These are phyloP conservation scores for Atta texana DNA, from an alignment of 1,140 invertebrate species.

Conservation along the genomic window DNA sequence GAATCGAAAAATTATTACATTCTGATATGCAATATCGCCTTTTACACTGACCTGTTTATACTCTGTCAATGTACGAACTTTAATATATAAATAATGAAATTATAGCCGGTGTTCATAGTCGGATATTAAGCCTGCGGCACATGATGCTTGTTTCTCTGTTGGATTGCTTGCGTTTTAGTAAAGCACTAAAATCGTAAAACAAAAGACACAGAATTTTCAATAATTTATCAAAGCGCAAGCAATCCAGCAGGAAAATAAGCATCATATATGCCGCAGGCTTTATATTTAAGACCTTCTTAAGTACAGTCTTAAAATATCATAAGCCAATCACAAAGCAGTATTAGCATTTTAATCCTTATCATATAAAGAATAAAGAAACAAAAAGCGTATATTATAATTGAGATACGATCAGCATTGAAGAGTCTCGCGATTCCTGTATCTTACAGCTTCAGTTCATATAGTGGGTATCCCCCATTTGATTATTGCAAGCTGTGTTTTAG, in stretches of 20 bases:
- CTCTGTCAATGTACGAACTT: neutral
- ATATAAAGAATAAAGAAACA: neutral
- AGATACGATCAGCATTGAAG: neutral
- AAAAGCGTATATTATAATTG: neutral
- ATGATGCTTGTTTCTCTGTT: no score
- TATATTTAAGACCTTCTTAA: no score
- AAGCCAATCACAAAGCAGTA: no score
- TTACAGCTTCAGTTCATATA: neutral
- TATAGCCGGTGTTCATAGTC: no score
- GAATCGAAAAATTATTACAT: slow-evolving; percentile 15
- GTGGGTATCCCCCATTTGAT: neutral
- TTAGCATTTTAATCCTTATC: neutral
- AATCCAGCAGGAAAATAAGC: no score
- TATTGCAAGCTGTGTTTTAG: slow-evolving; percentile 22
- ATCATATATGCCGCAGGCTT: no score
- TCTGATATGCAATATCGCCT: neutral
- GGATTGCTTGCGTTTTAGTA: no score
- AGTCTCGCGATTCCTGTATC: neutral
- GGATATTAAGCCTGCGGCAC: no score
- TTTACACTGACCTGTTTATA: neutral
- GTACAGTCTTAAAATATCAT: no score
- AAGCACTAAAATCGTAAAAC: no score
- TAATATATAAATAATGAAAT: neutral
- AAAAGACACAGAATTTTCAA: no score
- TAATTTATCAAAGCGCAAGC: no score